Evolutionary conservation across 2,888 invertebrate genomes (phyloP).

Genomic region (Drosophila melanosoma): DNA sequence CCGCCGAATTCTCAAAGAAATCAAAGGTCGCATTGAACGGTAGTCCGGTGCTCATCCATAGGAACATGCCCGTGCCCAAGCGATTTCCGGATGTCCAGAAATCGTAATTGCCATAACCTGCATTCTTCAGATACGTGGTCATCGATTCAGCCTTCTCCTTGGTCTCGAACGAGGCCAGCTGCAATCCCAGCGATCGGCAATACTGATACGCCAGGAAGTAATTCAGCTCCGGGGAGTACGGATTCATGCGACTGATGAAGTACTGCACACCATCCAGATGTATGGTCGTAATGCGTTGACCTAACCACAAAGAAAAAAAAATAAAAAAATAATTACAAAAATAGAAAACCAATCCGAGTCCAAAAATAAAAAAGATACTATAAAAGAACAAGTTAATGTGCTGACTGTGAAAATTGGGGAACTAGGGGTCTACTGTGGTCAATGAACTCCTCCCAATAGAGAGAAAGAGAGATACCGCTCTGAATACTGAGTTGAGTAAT

Average conservation of each 20-base stretch:
- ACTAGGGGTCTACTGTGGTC: constrained; percentile 23
- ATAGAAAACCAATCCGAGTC: background rate
- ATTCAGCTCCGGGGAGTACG: constrained; percentile 93
- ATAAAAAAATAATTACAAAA: background rate
- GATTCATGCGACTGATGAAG: constrained; percentile 94
- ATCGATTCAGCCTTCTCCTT: constrained; percentile 94
- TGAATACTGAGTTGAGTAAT: constrained; percentile 58
- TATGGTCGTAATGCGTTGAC: constrained; percentile 94
- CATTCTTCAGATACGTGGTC: constrained; percentile 92
- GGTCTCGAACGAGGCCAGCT: constrained; percentile 93
- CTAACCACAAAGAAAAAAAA: constrained; percentile 83
- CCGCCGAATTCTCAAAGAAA: constrained; percentile 89
- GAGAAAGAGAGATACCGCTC: constrained; percentile 14
- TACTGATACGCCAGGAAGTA: constrained; percentile 95
- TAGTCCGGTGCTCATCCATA: constrained; percentile 95
- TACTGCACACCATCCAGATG: constrained; percentile 94
- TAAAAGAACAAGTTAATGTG: background rate
- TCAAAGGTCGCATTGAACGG: constrained; percentile 96
- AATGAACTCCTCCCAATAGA: constrained; percentile 47
- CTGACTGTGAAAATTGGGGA: constrained; percentile 18
- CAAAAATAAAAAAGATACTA: background rate
- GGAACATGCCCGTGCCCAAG: constrained; percentile 93
- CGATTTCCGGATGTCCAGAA: constrained; percentile 96
- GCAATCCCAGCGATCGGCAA: constrained; percentile 93
- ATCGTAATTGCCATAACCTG: constrained; percentile 93